A percentile compares a stretch with the other conserved stretches of the same genome.
Evolutionary conservation across 2,888 invertebrate species (phyloP).

Genomic region (Leptarthrus brevirostris): DNA sequence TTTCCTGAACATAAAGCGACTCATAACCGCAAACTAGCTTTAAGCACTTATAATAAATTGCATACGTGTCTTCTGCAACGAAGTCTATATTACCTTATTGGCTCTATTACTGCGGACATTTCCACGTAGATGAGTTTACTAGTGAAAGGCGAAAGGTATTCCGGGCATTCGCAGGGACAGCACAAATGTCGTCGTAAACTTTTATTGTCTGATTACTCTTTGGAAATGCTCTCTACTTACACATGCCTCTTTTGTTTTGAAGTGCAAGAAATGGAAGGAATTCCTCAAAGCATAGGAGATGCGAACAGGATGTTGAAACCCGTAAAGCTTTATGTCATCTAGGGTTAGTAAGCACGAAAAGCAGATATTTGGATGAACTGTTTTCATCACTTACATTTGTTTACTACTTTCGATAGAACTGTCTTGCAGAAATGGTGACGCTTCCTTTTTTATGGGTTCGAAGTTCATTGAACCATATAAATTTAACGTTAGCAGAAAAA

Average conservation of each 20-base stretch:
- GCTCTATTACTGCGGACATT: neutral
- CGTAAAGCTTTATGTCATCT: slow-evolving; percentile 5
- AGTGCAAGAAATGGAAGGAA: neutral
- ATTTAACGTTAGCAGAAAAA: neutral
- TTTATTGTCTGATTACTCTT: slow-evolving; percentile 35
- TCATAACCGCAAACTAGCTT: slow-evolving; percentile 22
- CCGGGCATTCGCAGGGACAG: slow-evolving; percentile 6
- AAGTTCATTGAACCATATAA: neutral
- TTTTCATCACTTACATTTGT: slow-evolving; percentile 5
- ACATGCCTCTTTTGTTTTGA: neutral
- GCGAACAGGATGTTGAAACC: neutral
- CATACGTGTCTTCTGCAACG: slow-evolving; percentile 22
- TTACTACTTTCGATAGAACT: neutral
- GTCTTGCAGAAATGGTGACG: neutral
- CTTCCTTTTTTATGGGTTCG: neutral
- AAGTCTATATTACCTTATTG: slow-evolving; percentile 26
- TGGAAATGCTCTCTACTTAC: neutral
- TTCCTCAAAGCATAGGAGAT: neutral
- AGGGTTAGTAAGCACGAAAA: slow-evolving; percentile 6
- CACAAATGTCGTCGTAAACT: slow-evolving; percentile 31
- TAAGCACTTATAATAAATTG: slow-evolving; percentile 34
- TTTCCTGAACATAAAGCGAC: slow-evolving; percentile 12
- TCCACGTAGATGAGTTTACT: neutral
- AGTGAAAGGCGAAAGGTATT: slow-evolving; percentile 10
- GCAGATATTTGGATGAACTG: slow-evolving; percentile 13